A percentile compares a stretch with the other conserved stretches of the same genome.
phyloP scores from a whole-genome alignment of 2,797 vertebrate genomes.

The Liparis tanakae region DNA sequence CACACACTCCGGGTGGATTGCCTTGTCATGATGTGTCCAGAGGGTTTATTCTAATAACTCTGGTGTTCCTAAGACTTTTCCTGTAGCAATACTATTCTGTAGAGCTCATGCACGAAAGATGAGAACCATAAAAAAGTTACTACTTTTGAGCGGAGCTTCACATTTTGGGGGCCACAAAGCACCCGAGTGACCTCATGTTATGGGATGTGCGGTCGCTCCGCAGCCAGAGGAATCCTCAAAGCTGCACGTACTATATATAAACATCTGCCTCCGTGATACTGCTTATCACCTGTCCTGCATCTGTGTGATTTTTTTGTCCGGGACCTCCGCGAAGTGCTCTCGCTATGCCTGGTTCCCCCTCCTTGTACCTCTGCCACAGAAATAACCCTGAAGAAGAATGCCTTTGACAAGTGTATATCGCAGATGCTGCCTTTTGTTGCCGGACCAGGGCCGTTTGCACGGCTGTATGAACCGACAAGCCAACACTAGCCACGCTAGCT shows the following conservation, averaged over 20 bases:
- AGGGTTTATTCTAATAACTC: background rate
- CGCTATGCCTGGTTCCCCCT: constrained; percentile 63
- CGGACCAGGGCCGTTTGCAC: constrained; percentile 59
- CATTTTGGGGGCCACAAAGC: constrained; percentile 19
- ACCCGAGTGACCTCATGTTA: constrained; percentile 50
- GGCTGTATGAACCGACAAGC: constrained; percentile 78
- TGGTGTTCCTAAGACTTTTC: background rate
- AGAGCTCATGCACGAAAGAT: background rate
- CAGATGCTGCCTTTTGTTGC: constrained; percentile 79
- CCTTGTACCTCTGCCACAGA: constrained; percentile 64
- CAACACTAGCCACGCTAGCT: constrained; percentile 67
- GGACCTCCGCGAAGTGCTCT: constrained; percentile 73
- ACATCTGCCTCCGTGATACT: constrained; percentile 71
- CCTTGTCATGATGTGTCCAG: background rate
- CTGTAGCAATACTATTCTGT: background rate
- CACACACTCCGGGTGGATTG: background rate
- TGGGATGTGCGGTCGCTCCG: constrained; percentile 28
- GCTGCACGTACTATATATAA: constrained; percentile 79
- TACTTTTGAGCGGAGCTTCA: constrained; percentile 2
- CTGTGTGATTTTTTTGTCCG: constrained; percentile 68
- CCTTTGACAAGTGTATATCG: constrained; percentile 76
- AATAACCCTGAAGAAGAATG: constrained; percentile 79
- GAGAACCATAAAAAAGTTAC: background rate
- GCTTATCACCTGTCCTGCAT: constrained; percentile 79
- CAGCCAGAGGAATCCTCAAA: constrained; percentile 54